Conservation (phyloP, 2,888 invertebrate genomes). For the Chrysolina americana region DNA sequence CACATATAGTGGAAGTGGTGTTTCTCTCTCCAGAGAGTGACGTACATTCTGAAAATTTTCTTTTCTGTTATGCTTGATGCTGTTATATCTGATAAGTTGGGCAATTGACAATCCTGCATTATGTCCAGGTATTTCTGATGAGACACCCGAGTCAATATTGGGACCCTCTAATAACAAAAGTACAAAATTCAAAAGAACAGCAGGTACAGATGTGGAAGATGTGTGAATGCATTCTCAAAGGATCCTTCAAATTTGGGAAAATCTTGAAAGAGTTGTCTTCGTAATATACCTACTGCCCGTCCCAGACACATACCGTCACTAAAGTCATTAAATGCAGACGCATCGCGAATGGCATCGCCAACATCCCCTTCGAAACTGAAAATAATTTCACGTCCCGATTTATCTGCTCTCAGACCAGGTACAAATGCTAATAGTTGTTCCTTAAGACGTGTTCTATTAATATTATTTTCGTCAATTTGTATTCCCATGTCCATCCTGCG, state of each 20-base stretch:
- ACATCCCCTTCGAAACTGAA: neutral
- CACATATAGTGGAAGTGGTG: neutral
- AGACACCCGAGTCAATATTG: conserved; percentile 1
- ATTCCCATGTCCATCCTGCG: neutral
- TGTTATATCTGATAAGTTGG: conserved; percentile 1
- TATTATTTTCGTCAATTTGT: conserved; percentile 15
- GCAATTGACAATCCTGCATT: neutral
- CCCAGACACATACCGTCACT: neutral
- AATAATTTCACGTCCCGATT: neutral
- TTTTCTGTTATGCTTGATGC: neutral
- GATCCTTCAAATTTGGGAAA: neutral
- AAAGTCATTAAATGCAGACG: conserved; percentile 3
- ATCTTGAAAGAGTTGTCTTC: neutral
- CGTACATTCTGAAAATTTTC: neutral
- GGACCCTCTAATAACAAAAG: neutral
- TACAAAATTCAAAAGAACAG: neutral
- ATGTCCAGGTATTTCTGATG: neutral
- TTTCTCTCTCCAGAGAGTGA: neutral
- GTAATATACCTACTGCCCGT: neutral
- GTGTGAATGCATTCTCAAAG: neutral
- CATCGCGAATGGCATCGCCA: neutral
- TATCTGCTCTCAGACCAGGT: conserved; percentile 16
- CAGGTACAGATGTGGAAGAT: conserved; percentile 6
- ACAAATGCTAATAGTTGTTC: conserved; percentile 16
- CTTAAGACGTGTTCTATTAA: conserved; percentile 3